Conservation (phyloP, 2,113 vertebrate genomes). For the Oenanthe melanoleuca region DNA sequence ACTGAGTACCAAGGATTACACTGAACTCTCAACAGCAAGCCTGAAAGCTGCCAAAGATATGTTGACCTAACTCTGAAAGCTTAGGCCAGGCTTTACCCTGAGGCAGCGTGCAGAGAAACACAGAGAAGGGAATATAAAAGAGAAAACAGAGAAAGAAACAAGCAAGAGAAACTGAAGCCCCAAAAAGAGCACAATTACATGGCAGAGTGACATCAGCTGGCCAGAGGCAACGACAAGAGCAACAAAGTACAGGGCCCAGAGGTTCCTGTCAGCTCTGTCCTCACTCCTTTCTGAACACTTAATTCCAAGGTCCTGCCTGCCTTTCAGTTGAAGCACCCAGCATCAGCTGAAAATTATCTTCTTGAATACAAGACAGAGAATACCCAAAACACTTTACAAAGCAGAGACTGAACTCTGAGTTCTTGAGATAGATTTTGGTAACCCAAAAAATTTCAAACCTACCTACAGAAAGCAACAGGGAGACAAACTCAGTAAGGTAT, state of each 20-base stretch:
- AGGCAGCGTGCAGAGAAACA: background rate
- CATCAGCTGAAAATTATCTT: background rate
- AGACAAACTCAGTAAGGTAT: background rate
- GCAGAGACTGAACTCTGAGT: background rate
- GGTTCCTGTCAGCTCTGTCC: background rate
- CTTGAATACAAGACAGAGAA: background rate
- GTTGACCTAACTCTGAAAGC: background rate
- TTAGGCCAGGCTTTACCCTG: background rate
- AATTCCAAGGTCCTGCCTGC: background rate
- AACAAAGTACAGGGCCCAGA: accelerated
- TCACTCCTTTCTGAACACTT: background rate
- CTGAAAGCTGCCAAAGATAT: background rate
- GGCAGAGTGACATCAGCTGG: background rate
- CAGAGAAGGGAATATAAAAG: background rate
- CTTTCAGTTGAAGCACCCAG: background rate
- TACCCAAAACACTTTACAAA: background rate
- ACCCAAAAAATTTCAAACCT: background rate
- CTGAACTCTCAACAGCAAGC: background rate
- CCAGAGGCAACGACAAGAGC: background rate
- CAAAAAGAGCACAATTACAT: background rate
- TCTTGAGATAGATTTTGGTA: background rate
- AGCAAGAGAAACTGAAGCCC: background rate
- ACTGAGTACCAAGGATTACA: background rate
- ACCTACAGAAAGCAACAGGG: background rate
- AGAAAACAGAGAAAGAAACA: background rate